Evolutionary conservation across 1,140 invertebrate species (phyloP).

Genomic region (Zaprionus davidi): DNA sequence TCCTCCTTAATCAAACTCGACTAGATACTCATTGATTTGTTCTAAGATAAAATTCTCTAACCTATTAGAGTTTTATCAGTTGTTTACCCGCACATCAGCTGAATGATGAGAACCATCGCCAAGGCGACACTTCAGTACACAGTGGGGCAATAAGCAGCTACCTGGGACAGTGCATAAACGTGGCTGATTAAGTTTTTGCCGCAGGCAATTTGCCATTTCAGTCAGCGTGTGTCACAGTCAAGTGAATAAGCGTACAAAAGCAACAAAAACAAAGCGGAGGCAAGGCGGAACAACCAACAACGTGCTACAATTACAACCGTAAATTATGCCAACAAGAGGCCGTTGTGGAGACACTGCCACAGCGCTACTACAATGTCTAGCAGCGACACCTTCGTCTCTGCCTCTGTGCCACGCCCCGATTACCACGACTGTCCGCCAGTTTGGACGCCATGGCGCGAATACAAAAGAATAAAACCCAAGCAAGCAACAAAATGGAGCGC

Average conservation of each 20-base stretch:
- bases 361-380: conserved; percentile 34
- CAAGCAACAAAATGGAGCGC: conserved; percentile 52
- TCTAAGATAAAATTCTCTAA: not conserved
- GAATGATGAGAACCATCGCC: not conserved
- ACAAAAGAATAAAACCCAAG: conserved; percentile 55
- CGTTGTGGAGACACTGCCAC: conserved; percentile 29
- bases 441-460: conserved; percentile 42
- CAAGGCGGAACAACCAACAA: conserved; percentile 59
- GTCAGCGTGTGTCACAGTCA: conserved; percentile 63
- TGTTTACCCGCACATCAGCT: not conserved
- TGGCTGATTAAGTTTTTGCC: conserved; percentile 76
- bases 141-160: conserved; percentile 18
- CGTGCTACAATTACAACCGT: conserved; percentile 75
- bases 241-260: conserved; percentile 41
- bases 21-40: too few species aligned
- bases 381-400: not conserved
- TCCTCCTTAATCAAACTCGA: too few species aligned
- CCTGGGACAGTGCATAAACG: conserved; percentile 56
- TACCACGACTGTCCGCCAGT: conserved; percentile 20
- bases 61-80: not conserved
- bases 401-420: conserved; percentile 17
- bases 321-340: conserved; percentile 71
- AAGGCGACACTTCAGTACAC: not conserved
- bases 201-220: conserved; percentile 72
- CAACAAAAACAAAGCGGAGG: conserved; percentile 9